Evolutionary conservation across 2,113 vertebrate genomes (phyloP).

Genomic region (Chionomys nivalis): DNA sequence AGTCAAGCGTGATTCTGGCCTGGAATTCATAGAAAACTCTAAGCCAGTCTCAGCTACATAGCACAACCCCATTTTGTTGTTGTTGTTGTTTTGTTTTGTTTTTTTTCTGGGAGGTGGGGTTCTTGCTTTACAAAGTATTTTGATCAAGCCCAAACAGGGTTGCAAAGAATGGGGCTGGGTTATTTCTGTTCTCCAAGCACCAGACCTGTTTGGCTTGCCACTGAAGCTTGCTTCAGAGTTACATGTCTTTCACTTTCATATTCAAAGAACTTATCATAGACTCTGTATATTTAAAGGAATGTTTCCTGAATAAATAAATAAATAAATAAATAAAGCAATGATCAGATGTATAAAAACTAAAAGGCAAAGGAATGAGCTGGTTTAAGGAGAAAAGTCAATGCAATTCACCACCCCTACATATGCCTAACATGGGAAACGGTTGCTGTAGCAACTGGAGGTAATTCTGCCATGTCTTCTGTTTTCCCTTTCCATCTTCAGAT

Average conservation of each 20-base stretch:
- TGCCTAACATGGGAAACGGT: neutral
- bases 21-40: neutral
- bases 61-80: neutral
- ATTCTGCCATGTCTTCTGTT: neutral
- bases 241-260: neutral
- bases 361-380: neutral
- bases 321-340: neutral
- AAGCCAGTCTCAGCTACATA: neutral
- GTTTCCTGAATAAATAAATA: neutral
- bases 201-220: neutral
- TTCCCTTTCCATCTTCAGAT: conserved; percentile 85
- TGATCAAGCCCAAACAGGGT: neutral
- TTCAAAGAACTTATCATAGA: too few relatives aligned
- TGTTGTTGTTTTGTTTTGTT: neutral
- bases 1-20: neutral
- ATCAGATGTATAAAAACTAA: neutral
- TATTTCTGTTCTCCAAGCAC: neutral
- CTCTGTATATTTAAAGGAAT: neutral
- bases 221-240: neutral
- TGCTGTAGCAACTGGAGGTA: neutral
- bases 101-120: too few relatives aligned
- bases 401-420: neutral
- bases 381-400: neutral
- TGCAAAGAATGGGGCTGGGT: neutral
- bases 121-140: neutral